phyloP scores from a whole-genome alignment of 2,888 invertebrate species.

The Volucella inanis region DNA sequence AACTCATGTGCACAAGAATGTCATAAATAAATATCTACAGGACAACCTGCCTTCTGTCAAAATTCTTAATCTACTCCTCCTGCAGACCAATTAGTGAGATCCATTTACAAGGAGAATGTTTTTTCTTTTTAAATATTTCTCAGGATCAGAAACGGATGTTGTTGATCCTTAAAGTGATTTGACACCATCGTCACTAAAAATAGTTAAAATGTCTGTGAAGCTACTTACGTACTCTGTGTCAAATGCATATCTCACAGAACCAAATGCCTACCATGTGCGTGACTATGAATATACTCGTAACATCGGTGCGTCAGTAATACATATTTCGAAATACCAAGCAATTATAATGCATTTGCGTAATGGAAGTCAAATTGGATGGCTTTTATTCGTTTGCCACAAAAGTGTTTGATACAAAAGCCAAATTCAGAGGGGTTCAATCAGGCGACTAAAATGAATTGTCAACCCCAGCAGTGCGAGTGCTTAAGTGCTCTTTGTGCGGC shows the following conservation, averaged over 20 bases:
- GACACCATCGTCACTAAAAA: conserved; percentile 49
- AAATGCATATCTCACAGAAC: conserved; percentile 19
- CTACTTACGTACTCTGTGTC: too few species aligned
- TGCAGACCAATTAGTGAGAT: conserved; percentile 39
- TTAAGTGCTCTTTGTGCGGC: conserved; percentile 64
- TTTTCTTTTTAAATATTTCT: conserved; percentile 3
- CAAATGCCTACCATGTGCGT: conserved; percentile 55
- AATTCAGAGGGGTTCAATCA: conserved; percentile 55
- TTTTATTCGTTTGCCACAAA: conserved; percentile 25
- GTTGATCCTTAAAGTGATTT: conserved; percentile 52
- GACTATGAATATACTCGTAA: neutral
- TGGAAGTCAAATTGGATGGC: conserved; percentile 66
- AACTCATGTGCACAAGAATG: neutral
- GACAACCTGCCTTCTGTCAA: conserved; percentile 37
- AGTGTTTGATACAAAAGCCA: conserved; percentile 32
- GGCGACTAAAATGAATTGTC: conserved; percentile 53
- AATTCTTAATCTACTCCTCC: conserved; percentile 11
- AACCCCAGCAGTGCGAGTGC: conserved; percentile 53
- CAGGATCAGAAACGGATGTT: conserved; percentile 50
- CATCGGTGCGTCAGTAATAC: neutral
- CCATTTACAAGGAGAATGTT: neutral
- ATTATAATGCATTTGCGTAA: conserved; percentile 69
- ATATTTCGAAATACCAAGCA: conserved; percentile 25
- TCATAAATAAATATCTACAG: conserved; percentile 15
- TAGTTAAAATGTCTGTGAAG: conserved; percentile 15